Percentiles rank a stretch among this genome's conserved stretches.
These are phyloP conservation scores for Athripsodes cinereus DNA, from an alignment of 2,888 invertebrate species.

Conservation along the genomic window DNA sequence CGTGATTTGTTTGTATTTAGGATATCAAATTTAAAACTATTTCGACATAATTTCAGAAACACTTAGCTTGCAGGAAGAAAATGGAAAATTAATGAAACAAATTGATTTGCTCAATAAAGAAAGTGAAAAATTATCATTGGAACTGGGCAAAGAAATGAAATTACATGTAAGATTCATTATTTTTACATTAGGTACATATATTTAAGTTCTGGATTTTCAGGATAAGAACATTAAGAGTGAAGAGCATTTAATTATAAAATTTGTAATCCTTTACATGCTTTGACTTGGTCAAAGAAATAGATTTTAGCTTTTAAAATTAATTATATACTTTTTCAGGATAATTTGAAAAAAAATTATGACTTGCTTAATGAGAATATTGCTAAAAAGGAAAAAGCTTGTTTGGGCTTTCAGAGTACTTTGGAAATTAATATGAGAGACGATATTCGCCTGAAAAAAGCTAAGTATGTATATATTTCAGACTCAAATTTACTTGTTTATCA, in stretches of 20 bases:
- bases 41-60: constrained; percentile 16
- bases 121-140: constrained; percentile 6
- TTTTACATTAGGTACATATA: too few relatives aligned
- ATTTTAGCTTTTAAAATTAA: too few relatives aligned
- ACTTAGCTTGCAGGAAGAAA: constrained; percentile 13
- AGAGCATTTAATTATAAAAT: too few relatives aligned
- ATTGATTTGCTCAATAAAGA: constrained; percentile 16
- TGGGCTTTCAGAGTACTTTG: constrained; percentile 7
- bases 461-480: too few relatives aligned
- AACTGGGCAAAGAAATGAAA: constrained; percentile 7
- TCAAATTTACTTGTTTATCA: too few relatives aligned
- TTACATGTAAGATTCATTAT: constrained; percentile 16
- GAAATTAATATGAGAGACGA: constrained; percentile 20
- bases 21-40: too few relatives aligned
- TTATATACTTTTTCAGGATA: constrained; percentile 11
- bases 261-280: too few relatives aligned
- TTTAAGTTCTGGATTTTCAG: too few relatives aligned
- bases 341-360: constrained; percentile 13
- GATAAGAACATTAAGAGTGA: too few relatives aligned
- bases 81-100: constrained; percentile 10
- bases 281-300: too few relatives aligned
- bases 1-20: neutral
- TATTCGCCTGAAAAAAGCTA: constrained; percentile 20
- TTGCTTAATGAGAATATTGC: constrained; percentile 10
- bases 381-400: constrained; percentile 11